Evolutionary conservation across 1,140 invertebrate species (phyloP), one percentile per base, ranked within the genome.

Genomic region (Lethrus apterus): DNA sequence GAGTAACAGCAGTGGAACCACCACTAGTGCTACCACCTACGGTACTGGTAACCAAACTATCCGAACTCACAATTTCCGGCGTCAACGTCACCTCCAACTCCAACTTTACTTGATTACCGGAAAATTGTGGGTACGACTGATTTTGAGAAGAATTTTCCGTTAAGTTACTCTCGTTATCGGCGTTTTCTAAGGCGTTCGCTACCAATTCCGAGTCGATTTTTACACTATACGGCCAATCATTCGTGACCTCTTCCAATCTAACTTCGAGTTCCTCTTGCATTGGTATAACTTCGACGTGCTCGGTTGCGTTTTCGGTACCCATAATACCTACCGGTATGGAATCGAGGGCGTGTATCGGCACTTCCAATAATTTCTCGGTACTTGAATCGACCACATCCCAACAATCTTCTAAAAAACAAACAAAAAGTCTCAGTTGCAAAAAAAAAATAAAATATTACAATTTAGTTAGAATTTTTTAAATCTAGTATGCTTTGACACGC

Each of bases 261-360:
- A 73, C 70, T 55, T 74, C 70, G 18, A 73, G 49, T 56, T 72
- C 71, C 56, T 75, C 71, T 52, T 72, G 65, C 66, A 73, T 72
- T 3, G 72, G 70, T 44, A 72, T 72, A 2, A 72, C 67, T 49
- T 70, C 53, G 13, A 70, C 67, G 48, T 69, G 63, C 15, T 67
- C 65, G 14, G 48, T 55, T 11, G 56, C 47, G 44, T 58, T 56
- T 31, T 60, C 59, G 13, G 56, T 47, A 46, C 57, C 55, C 3
- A 61, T 57, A 44, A 65, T 59, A 11, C 57, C 52, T 4, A 59
- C 57, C 4, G 59, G 57, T 10, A 56, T 54, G n/a, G 50, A 52
- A 30, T 67, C 64, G 15, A 67, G 48, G 1, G 63, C 57, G 46
- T 66, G 63, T 31, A 69, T 54, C 11, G 63, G 58, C 19, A 64